Percentiles rank a stretch among this genome's conserved stretches.
These are phyloP conservation scores for Tamias sibiricus DNA, from an alignment of 2,113 vertebrate species.

Conservation along the genomic window DNA sequence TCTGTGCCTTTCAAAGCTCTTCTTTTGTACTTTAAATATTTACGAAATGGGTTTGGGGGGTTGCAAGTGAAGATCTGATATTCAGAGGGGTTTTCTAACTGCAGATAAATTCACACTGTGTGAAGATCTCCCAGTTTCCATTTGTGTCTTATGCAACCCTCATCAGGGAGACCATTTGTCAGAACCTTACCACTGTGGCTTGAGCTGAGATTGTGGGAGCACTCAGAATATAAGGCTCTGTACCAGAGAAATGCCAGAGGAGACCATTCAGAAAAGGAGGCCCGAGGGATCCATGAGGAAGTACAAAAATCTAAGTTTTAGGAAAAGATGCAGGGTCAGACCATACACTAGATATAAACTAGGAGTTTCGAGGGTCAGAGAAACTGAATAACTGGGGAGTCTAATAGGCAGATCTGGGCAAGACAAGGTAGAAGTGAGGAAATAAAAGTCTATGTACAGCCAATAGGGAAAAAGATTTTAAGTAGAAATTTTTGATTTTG, in stretches of 20 bases:
- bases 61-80: neutral
- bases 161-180: neutral
- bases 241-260: neutral
- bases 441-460: neutral
- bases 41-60: neutral
- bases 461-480: neutral
- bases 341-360: neutral
- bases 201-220: neutral
- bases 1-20: neutral
- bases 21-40: neutral
- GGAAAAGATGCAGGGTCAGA: neutral
- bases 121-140: neutral
- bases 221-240: neutral
- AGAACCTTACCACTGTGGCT: neutral
- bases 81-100: neutral
- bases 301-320: neutral
- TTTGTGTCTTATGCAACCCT: neutral
- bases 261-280: neutral
- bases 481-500: neutral
- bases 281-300: neutral
- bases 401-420: neutral
- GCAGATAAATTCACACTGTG: neutral
- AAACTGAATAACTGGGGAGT: rapidly evolving
- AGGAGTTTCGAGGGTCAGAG: neutral
- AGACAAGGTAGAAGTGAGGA: neutral